Base-by-base conservation (phyloP, 2,113 vertebrate species). In the Lampris incognitus region DNA sequence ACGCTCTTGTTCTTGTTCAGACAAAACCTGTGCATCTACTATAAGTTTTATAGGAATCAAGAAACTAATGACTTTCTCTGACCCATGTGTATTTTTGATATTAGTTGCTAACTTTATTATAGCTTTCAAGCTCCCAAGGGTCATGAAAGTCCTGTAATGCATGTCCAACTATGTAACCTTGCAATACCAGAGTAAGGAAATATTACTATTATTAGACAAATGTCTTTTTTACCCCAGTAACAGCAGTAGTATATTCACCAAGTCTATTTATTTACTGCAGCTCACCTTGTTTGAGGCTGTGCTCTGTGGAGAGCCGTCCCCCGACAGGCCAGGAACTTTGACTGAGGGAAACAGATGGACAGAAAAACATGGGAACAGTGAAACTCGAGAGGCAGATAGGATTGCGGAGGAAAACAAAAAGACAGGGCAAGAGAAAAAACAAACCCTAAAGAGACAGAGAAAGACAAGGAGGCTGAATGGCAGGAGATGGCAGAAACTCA, bases 281-380 rank as follows among this genome's bases (percentile, higher is more conserved):
- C 87, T 91, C 82, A 98, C 98, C 96, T 99, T 99, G 88, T 89
- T 88, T 37, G 95, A 92, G 59, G 93, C 87, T 24, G 96, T 95
- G 69, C 96, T 97, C 58, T 96, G 95, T 7, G 97, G 98, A 13
- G 98, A 99, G n/a, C 94, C 94, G 56, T 99, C 98, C 93, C 96
- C 94, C 69, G 97, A 98, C 24, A 72, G 93, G 80, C 89, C 94
- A 82, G 82, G 98, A 92, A 93, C 97, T 97, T 94, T 94, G 93
- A 98, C 89, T 82, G 54, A 3, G 76, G 48, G 68, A 37, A 78
- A 63, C 50, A 70, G 61, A 58, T 78, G 69, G 55, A 85, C 58
- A 78, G 87, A 61, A 9, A 70, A 6, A 8, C 24, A 37, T 13
- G 50, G 9, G 74, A 3, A 76, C 0, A 4, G 9, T 63, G 5